Percentiles rank a stretch among this genome's conserved stretches.
Evolutionary conservation across 1,140 invertebrate species (phyloP).

Genomic region (Antheraea pernyi): DNA sequence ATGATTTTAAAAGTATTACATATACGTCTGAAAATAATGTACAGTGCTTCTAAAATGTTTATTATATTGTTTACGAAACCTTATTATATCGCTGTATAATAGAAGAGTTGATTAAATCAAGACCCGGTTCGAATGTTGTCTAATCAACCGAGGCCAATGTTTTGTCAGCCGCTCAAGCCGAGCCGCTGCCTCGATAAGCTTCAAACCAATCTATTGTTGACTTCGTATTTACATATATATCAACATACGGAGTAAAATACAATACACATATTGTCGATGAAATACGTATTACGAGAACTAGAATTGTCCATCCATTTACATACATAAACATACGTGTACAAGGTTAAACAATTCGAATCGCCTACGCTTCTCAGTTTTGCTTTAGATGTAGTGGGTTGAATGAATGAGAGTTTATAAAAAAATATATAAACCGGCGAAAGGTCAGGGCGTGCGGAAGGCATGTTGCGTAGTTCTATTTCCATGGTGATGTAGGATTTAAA

Average conservation of each 20-base stretch:
- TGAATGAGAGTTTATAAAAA: no score
- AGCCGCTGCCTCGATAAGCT: slow-evolving; percentile 26
- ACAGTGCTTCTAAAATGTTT: neutral
- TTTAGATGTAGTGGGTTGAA: no score
- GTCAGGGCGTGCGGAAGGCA: no score
- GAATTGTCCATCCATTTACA: neutral
- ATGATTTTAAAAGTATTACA: neutral
- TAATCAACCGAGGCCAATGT: slow-evolving; percentile 43
- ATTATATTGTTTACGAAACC: neutral
- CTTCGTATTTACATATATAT: slow-evolving; percentile 22
- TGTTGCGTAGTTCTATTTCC: no score
- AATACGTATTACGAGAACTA: neutral
- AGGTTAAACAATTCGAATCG: no score
- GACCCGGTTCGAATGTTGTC: slow-evolving; percentile 36
- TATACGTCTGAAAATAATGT: neutral
- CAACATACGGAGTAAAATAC: slow-evolving; percentile 3
- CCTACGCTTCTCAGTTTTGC: no score
- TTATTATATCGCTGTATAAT: neutral
- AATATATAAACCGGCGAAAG: no score
- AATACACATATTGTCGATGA: neutral
- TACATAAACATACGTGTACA: neutral
- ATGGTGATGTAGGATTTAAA: no score
- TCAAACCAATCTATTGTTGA: slow-evolving; percentile 36
- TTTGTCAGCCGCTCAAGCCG: slow-evolving; percentile 49
- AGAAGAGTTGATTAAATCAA: slow-evolving; percentile 19